These are phyloP conservation scores for Macrochelys suwanniensis DNA, from an alignment of 2,797 vertebrate genomes.

Conservation along the genomic window DNA sequence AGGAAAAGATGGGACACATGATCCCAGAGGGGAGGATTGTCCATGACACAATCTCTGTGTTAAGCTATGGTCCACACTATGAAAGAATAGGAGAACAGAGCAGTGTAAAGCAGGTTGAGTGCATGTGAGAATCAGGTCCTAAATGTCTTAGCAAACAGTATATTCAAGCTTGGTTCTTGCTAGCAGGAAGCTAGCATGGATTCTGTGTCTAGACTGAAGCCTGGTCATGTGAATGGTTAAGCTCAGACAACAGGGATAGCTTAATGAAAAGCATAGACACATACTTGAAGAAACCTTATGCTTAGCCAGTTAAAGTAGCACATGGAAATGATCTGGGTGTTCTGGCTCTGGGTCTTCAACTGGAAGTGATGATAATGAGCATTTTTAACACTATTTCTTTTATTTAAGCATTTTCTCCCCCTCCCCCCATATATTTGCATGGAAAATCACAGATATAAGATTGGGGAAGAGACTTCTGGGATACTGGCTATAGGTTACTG, in stretches of 20 bases:
- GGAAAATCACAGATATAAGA: not conserved
- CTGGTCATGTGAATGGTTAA: not conserved
- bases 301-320: not conserved
- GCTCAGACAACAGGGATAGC: not conserved
- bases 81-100: not conserved
- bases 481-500: not conserved
- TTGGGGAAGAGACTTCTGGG: not conserved
- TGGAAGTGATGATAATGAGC: not conserved
- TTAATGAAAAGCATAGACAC: not conserved
- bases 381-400: not conserved
- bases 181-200: fast-evolving
- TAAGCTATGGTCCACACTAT: not conserved
- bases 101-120: not conserved
- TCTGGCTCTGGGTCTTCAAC: not conserved
- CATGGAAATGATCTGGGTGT: not conserved
- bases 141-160: not conserved
- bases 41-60: not conserved
- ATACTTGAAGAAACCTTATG: fast-evolving
- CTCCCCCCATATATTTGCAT: not conserved
- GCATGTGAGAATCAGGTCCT: fast-evolving
- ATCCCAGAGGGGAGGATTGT: not conserved
- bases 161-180: not conserved
- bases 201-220: not conserved
- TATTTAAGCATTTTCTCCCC: not conserved
- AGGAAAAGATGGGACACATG: not conserved